Evolutionary conservation across 2,888 invertebrate genomes (phyloP), one percentile per base, ranked within the genome.

Genomic region (Stenurella melanura): DNA sequence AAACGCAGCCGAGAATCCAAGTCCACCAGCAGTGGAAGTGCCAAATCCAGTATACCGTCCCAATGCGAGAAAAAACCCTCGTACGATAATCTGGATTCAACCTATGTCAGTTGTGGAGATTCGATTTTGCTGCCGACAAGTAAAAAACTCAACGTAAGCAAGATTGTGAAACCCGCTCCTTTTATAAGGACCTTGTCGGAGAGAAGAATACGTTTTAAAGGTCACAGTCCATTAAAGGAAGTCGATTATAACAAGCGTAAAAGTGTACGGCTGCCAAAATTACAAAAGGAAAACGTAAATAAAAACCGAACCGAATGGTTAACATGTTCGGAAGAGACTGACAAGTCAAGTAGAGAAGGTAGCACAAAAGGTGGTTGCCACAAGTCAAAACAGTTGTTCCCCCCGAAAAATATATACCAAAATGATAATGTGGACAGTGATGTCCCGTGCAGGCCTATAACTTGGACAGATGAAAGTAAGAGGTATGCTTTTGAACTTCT

Each of bases 51-150:
- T 18, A 66, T 57, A 58, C 60, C 72, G n/a, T 34, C 30, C 21
- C 38, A 60, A 9, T 0, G 1, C 4, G 58, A 70, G n/a, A 63
- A 67, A 34, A 74, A 78, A 50, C n/a, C 21, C 15, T 60, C 64
- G 34, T 74, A 83, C 72, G 86, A 87, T 75, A 84, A 87, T 60
- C 58, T 88, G 15, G 89, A 90, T 75, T 87, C 88, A 15, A 89
- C 90, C 7, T 90, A 90, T 72, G 89, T 89, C 26, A 90, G 89
- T 83, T 87, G 88, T 74, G 90, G 88, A 0, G 90, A 90, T 56
- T 85, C 85, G 26, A 76, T 89, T 60, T 75, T 85, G 56, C 73
- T 87, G 12, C 87, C 88, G 7, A 90, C 90, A n/a, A 89, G 89
- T 67, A 85, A 86, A 38, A 90, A 89, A 83, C 76, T 90, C 12